These are phyloP conservation scores for Micropoecilia bifurca DNA, from an alignment of 2,797 vertebrate species.

Conservation along the genomic window DNA sequence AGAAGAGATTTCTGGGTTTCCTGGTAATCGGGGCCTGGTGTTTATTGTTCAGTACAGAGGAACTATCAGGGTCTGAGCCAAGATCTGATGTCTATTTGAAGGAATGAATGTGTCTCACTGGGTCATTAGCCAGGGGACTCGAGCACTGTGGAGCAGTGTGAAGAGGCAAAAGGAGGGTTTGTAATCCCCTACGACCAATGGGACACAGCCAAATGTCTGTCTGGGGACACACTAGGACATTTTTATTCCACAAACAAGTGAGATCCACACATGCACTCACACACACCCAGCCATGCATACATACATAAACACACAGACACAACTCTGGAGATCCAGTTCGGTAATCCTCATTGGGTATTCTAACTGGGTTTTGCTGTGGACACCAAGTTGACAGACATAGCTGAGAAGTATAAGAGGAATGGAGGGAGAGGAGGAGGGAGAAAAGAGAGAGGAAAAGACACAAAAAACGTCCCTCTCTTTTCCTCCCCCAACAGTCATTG, in stretches of 20 bases:
- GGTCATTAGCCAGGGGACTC: conserved; percentile 71
- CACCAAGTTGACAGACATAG: conserved; percentile 81
- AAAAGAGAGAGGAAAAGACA: conserved; percentile 61
- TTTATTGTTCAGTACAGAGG: conserved; percentile 40
- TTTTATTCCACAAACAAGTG: conserved; percentile 80
- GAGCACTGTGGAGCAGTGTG: conserved; percentile 80
- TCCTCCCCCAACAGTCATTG: conserved; percentile 65
- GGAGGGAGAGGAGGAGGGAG: conserved; percentile 63
- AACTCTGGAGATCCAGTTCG: conserved; percentile 64
- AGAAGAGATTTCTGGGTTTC: conserved; percentile 12
- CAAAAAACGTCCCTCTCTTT: conserved; percentile 55
- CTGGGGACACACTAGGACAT: conserved; percentile 77
- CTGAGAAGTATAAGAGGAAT: conserved; percentile 74
- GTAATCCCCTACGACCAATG: conserved; percentile 75
- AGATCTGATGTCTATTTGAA: conserved; percentile 66
- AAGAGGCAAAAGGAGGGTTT: conserved; percentile 79
- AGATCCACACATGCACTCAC: conserved; percentile 52
- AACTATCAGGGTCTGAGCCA: conserved; percentile 49
- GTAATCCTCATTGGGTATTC: conserved; percentile 83
- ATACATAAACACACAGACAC: conserved; percentile 55
- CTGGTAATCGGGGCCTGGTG: conserved; percentile 15
- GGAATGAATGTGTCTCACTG: conserved; percentile 75
- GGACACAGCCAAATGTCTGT: conserved; percentile 77
- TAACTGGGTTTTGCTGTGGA: conserved; percentile 70
- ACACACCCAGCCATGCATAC: conserved; percentile 37